These are phyloP conservation scores for Sitta carolinensis DNA, from an alignment of 2,797 vertebrate species.

Conservation along the genomic window DNA sequence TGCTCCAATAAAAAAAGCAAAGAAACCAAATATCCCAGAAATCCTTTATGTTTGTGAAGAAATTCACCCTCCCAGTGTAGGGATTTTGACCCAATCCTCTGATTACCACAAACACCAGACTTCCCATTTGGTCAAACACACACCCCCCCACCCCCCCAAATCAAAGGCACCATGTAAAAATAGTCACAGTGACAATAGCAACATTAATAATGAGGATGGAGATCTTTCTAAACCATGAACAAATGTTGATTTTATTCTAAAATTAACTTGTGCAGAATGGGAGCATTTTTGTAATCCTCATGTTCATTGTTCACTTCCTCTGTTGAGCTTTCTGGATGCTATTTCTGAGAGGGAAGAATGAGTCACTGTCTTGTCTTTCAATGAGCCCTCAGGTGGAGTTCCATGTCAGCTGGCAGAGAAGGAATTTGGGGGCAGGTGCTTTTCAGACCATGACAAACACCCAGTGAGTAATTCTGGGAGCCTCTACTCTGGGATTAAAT, in stretches of 20 bases:
- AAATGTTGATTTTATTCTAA: neutral
- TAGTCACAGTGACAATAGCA: neutral
- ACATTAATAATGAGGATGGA: neutral
- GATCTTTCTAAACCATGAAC: neutral
- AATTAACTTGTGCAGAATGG: constrained; percentile 27
- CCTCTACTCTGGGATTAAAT: neutral
- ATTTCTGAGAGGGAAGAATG: neutral
- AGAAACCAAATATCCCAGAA: neutral
- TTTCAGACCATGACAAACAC: neutral
- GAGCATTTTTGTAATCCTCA: neutral
- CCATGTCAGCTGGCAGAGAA: neutral
- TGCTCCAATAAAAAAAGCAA: neutral
- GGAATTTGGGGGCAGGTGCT: neutral
- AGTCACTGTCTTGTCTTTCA: neutral
- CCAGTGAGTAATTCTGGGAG: neutral
- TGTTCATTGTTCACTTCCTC: neutral
- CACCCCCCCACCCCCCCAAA: neutral
- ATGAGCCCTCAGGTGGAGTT: neutral
- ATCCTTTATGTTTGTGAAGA: neutral
- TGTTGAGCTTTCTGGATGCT: neutral
- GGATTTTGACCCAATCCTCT: neutral
- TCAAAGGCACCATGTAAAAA: neutral
- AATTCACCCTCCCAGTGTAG: neutral
- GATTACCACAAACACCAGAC: neutral
- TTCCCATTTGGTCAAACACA: neutral